Base-by-base conservation (phyloP, 2,797 vertebrate species). In the Gymnopithys bicolor region DNA sequence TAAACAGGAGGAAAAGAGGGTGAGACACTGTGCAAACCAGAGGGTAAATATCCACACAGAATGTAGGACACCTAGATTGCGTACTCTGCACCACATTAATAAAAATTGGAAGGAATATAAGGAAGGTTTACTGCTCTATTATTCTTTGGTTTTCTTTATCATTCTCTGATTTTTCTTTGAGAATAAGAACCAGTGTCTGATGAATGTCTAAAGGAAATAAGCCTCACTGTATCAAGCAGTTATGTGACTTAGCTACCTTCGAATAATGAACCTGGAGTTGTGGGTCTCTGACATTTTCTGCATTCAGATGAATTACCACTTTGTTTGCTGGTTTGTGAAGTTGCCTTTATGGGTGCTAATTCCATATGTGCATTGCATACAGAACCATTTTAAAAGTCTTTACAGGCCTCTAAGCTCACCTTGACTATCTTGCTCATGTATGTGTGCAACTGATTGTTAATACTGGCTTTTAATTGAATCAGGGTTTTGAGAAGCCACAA, bases 51-150 rank as follows among this genome's bases (percentile, higher is more conserved):
- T 28, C 84, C 66, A 49, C 14, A 5, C 9, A 49, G 14, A 7
- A 14, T n/a, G 35, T 6, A 55, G 24, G 41, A 59, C 27, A 45
- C 10, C 19, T 33, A 48, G 19, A 53, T 1, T 2, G 0, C 0
- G 0, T 10, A n/a, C 2, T 66, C 41, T 10, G 0, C 10, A 4
- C 10, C 3, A 10, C 7, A 2, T 23, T 46, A 45, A n/a, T 56
- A 58, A 78, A 39, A 52, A 52, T 52, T 32, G 28, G 30, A 52
- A 79, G 33, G 7, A 82, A 14, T 32, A 64, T 46, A 15, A 33
- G 10, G 52, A 73, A 86, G 21, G 2, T 22, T 64, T 24, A 19
- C 19, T 64, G 33, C 8, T 69, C 64, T 23, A 10, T 24, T 27
- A 22, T 27, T 66, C 27, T 60, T 55, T 79, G 3, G 16, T 70